Evolutionary conservation across 2,888 invertebrate species (phyloP), one percentile per base, ranked within the genome.

Genomic region (Chloromyia formosa): DNA sequence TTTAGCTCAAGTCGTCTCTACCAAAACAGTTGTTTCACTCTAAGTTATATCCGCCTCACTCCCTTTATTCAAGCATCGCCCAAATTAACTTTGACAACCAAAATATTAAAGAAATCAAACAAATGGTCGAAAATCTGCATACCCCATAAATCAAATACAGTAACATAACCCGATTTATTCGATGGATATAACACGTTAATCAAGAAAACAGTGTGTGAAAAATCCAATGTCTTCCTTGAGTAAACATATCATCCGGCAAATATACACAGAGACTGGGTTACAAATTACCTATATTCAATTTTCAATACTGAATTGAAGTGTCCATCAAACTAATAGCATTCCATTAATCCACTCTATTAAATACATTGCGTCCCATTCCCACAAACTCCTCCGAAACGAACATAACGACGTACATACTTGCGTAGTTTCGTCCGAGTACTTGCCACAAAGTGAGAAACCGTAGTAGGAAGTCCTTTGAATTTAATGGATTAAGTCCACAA

Each of bases 201-300:
- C 49, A 49, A 49, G 14, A n/a, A 49, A 49, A 49, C 12, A 49
- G 12, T 49, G 49, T n/a, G 49, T 49, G 27, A 35, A 35, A 35
- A 35, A 2, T 49, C 49, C 16, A 49, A 49, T n/a, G 2, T 49
- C 49, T 10, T 35, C 49, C 2, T 49, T 49, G 49, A n/a, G 49
- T 49, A 2, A 49, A 49, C 49, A 49, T 35, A 35, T 35, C 27
- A 35, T 7, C 7, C 49, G 12, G 12, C 12, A n/a, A n/a, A 12
- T 49, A 49, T 10, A n/a, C 16, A n/a, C 49, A 49, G 4, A 49
- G 16, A 49, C 14, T n/a, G 16, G 18, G 20, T 16, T 35, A 62
- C 40, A 62, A 62, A 62, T 62, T 62, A 62, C 35, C 62, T 62
- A 40, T 40, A 62, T 62, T 62, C 62, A 62, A 62, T 62, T 62